A percentile compares a stretch with the other conserved stretches of the same genome.
Evolutionary conservation across 1,140 invertebrate genomes (phyloP).

Genomic region (Meloidogyne chitwoodi): DNA sequence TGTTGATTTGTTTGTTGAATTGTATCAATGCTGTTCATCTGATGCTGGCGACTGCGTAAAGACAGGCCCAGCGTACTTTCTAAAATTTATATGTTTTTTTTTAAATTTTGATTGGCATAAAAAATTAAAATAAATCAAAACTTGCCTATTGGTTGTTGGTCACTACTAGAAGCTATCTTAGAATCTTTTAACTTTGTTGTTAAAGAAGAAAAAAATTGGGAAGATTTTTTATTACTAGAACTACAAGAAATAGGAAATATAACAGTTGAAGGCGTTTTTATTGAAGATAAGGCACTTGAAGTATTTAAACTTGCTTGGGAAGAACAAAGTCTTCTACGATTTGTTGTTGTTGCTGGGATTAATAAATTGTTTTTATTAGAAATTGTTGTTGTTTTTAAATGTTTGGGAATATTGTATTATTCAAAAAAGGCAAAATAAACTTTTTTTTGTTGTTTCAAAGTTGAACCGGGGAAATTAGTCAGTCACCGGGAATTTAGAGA

Average conservation of each 20-base stretch:
- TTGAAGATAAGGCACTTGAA: not conserved
- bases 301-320: not conserved
- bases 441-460: not conserved
- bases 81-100: no score
- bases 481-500: not conserved
- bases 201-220: not conserved
- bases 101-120: no score
- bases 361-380: no score
- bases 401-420: not conserved
- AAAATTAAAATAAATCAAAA: no score
- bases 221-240: not conserved
- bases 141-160: not conserved
- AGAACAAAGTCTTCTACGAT: not conserved
- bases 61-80: not conserved
- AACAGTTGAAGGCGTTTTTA: not conserved
- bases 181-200: not conserved
- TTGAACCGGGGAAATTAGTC: not conserved
- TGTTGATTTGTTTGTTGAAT: not conserved
- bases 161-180: no score
- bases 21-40: not conserved
- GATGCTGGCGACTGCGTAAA: not conserved
- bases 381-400: not conserved
- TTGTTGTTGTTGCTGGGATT: not conserved
- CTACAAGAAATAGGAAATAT: not conserved
- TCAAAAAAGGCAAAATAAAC: not conserved